These are phyloP conservation scores for Punctoribates punctum DNA, from an alignment of 2,888 invertebrate genomes.

Conservation along the genomic window DNA sequence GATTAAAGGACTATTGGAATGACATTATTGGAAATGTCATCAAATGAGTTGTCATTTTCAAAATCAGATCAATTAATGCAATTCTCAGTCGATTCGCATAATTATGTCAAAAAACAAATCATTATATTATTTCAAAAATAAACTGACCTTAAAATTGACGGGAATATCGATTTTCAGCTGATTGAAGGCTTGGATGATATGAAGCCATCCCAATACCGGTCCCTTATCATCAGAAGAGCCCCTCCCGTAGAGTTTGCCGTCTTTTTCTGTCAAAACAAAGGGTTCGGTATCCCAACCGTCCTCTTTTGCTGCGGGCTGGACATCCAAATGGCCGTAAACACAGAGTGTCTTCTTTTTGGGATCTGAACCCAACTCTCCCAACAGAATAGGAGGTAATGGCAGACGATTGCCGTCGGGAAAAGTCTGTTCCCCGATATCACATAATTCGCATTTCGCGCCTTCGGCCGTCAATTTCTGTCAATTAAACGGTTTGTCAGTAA, in stretches of 20 bases:
- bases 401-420: constrained; percentile 68
- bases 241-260: constrained; percentile 84
- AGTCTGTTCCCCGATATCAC: constrained; percentile 67
- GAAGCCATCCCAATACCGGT: constrained; percentile 90
- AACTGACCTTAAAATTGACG: constrained; percentile 61
- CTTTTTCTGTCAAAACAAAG: constrained; percentile 77
- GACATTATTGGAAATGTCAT: no score
- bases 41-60: no score
- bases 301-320: constrained; percentile 83
- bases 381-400: constrained; percentile 77
- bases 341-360: constrained; percentile 84
- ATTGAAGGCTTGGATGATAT: constrained; percentile 84
- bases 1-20: no score
- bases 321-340: constrained; percentile 96
- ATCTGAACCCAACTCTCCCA: constrained; percentile 75
- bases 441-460: constrained; percentile 68
- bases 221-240: constrained; percentile 90
- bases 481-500: not conserved
- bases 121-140: no score
- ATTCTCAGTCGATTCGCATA: no score
- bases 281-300: constrained; percentile 97
- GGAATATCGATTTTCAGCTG: constrained; percentile 64
- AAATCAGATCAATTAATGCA: no score
- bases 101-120: no score
- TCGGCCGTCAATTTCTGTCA: constrained; percentile 45